Evolutionary conservation across 2,888 invertebrate genomes (phyloP).

Genomic region (Temnothorax rugatulus): DNA sequence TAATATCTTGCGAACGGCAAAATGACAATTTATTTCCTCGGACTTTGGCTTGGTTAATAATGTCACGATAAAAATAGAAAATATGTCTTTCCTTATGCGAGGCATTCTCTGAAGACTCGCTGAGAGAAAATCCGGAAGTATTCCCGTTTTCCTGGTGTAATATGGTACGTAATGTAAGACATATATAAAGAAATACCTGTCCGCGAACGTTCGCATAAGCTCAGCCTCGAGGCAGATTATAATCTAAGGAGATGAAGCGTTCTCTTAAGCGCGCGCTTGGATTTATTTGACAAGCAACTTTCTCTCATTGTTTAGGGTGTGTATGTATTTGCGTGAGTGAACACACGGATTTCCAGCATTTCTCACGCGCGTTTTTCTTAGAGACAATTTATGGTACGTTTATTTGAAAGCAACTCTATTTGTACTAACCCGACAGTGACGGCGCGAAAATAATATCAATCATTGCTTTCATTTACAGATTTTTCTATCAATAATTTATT

Average conservation of each 20-base stretch:
- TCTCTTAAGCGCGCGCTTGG: constrained; percentile 44
- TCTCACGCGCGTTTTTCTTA: not conserved
- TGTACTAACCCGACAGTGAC: not conserved
- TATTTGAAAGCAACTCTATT: constrained; percentile 9
- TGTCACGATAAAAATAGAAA: constrained; percentile 42
- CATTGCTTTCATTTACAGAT: not conserved
- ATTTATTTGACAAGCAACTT: constrained; percentile 58
- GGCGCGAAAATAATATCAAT: not conserved
- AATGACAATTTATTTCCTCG: constrained; percentile 34
- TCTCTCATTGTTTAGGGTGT: constrained; percentile 10
- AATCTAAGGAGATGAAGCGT: constrained; percentile 49
- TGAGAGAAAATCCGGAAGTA: constrained; percentile 30
- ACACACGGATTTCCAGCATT: constrained; percentile 4
- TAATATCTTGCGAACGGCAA: not conserved
- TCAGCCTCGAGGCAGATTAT: constrained; percentile 56
- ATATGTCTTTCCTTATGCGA: constrained; percentile 18
- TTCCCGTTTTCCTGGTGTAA: constrained; percentile 27
- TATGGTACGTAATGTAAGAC: constrained; percentile 51
- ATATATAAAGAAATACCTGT: constrained; percentile 53
- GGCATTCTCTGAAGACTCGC: constrained; percentile 4
- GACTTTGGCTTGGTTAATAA: constrained; percentile 36
- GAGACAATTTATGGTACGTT: not conserved
- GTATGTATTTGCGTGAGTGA: not conserved
- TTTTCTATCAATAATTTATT: not conserved
- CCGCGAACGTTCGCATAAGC: constrained; percentile 31